Evolutionary conservation across 2,113 vertebrate genomes (phyloP), one percentile per base, ranked within the genome.

Genomic region (Epinephelus moara): DNA sequence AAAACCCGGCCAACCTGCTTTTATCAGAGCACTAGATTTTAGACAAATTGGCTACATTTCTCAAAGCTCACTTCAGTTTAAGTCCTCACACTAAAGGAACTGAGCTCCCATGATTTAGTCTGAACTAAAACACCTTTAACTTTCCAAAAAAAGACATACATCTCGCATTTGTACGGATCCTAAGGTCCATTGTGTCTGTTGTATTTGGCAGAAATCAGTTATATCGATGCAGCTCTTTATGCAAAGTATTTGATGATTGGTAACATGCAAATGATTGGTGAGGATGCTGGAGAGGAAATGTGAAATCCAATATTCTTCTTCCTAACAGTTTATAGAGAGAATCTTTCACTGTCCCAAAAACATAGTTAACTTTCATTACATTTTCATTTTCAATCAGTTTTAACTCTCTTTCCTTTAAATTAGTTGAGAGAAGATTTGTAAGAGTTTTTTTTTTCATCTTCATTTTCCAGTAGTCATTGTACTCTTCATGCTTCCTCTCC

Each of bases 331-430:
- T 62, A 21, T 9, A 45, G 25, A 49, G 7, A 33, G 2, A 59
- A 21, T 25, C 6, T 60, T 50, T 59, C 30, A 59, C 40, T 84
- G 53, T 45, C 55, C 55, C 4, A n/a, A 47, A 78, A 62, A 23
- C 19, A 7, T 42, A 7, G 6, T 64, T 85, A 15, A 25, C 11
- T 72, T 53, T 82, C 12, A 69, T 53, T 49, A 8, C 23, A 55
- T 55, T 76, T 81, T 71, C 72, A 75, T 21, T 80, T 80, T 63
- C 3, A 75, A 19, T 70, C 42, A 0, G 37, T 61, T 78, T 50
- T n/a, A 55, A 63, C 9, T 4, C 25, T n/a, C 19, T 37, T 14
- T 61, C 57, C 45, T 37, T 27, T 49, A 12, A 49, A 30, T 52
- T 2, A 69, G 10, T 21, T 30, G 17, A 68, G 23, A 21, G 67